Base-by-base conservation (phyloP, 2,113 vertebrate genomes). In the Rhea pennata region DNA sequence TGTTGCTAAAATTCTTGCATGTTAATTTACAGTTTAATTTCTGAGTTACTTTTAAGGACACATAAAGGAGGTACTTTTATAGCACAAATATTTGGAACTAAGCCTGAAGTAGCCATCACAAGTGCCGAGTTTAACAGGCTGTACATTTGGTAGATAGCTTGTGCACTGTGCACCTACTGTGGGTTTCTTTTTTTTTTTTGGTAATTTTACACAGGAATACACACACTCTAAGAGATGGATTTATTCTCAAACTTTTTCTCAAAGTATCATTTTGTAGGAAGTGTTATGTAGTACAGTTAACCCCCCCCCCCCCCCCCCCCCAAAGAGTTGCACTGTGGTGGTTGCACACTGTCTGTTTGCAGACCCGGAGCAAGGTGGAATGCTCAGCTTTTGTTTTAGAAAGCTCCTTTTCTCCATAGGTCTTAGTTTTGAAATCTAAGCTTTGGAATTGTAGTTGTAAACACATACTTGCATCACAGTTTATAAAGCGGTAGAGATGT, bases 41-140 rank as follows among this genome's bases (percentile, higher is more conserved):
- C 33, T 5, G 51, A 15, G 44, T 44, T 86, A 72, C 77, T 96
- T 93, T 87, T 85, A 77, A 73, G 64, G 78, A 9, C 51, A 81
- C 51, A 66, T 75, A 70, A 80, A 77, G 88, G 85, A 96, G 94
- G 74, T 85, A 69, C 40, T 90, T 73, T 70, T 50, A 19, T 76
- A 87, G 66, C 62, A 50, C 36, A 50, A 82, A 53, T 36, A 13
- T 86, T 87, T n/a, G 0, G 70, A 75, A 77, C 74, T 72, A 21
- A 12, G 72, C 19, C 72, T 61, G 42, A 29, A 69, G 72, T 39
- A 87, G 42, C 62, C 51, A 56, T 92, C 22, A 89, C 83, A 36
- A 7, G 19, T 29, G 29, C 70, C 36, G 74, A 36, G 36, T 16
- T 62, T 64, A 27, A 10, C 19, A 26, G 50, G 5, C 36, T 29